These are phyloP conservation scores for Paraplagusia blochii DNA, from an alignment of 2,113 vertebrate species.

Conservation along the genomic window DNA sequence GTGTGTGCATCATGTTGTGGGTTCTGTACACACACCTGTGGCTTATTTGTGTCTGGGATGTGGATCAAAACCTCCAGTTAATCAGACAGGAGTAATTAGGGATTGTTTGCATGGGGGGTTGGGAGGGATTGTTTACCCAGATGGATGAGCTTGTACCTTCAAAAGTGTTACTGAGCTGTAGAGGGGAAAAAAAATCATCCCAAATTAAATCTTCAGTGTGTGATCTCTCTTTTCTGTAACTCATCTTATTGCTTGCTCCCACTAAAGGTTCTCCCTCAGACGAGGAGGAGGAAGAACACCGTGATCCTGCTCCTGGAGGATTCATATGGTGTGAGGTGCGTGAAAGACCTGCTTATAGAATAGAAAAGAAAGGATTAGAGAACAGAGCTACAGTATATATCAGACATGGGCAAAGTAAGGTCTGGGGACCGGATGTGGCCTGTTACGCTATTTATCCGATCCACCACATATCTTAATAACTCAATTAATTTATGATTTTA, in stretches of 20 bases:
- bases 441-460: too few species aligned
- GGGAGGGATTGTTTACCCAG: conserved; percentile 65
- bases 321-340: conserved; percentile 9
- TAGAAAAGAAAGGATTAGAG: too few species aligned
- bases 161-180: conserved; percentile 51
- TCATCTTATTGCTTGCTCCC: conserved; percentile 50
- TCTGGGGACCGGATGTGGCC: too few species aligned
- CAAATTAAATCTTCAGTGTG: conserved; percentile 66
- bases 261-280: conserved; percentile 56
- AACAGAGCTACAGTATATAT: too few species aligned
- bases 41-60: conserved; percentile 44
- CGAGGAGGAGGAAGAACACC: conserved; percentile 26
- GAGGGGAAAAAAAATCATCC: conserved; percentile 54
- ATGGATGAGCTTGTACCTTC: conserved; percentile 52
- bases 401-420: too few species aligned
- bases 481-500: too few species aligned
- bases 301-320: conserved; percentile 47
- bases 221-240: conserved; percentile 56
- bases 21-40: conserved; percentile 47
- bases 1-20: background rate
- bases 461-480: too few species aligned
- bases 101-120: conserved; percentile 67
- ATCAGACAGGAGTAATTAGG: conserved; percentile 64
- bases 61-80: conserved; percentile 55
- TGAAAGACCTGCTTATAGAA: too few species aligned